These are phyloP conservation scores for Microctonus aethiopoides DNA, from an alignment of 2,888 invertebrate species.

Conservation along the genomic window DNA sequence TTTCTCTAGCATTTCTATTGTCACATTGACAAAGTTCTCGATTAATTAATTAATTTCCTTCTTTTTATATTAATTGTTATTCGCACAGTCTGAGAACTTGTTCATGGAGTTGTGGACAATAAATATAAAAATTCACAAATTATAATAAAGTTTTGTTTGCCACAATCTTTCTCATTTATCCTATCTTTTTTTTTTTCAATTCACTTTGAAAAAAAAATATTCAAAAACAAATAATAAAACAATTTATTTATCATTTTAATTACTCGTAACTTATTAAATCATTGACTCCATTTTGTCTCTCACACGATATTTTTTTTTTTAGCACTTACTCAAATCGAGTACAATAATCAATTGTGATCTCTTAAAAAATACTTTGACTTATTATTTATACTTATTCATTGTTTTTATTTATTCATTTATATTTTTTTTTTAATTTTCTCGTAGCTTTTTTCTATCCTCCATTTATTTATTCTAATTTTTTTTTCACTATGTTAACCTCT, in stretches of 20 bases:
- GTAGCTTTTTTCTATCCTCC: slow-evolving; percentile 5
- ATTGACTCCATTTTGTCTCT: slow-evolving; percentile 26
- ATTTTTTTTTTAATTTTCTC: slow-evolving; percentile 17
- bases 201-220: slow-evolving; percentile 9
- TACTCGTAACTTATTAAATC: slow-evolving; percentile 21
- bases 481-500: slow-evolving; percentile 1
- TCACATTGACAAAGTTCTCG: not conserved
- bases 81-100: slow-evolving; percentile 17
- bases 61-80: slow-evolving; percentile 5
- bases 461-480: slow-evolving; percentile 20
- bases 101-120: not conserved
- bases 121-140: not conserved
- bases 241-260: slow-evolving; percentile 11
- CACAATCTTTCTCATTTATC: not conserved
- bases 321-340: slow-evolving; percentile 60
- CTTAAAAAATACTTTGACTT: slow-evolving; percentile 66
- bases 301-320: slow-evolving; percentile 10
- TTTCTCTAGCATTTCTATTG: not conserved
- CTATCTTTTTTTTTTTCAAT: slow-evolving; percentile 25
- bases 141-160: not conserved
- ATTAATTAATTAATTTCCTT: not conserved
- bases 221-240: too few relatives aligned
- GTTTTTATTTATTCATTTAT: too few relatives aligned
- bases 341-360: slow-evolving; percentile 61
- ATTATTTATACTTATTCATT: slow-evolving; percentile 39